phyloP scores from a whole-genome alignment of 2,113 vertebrate species.

The Hoplias malabaricus region DNA sequence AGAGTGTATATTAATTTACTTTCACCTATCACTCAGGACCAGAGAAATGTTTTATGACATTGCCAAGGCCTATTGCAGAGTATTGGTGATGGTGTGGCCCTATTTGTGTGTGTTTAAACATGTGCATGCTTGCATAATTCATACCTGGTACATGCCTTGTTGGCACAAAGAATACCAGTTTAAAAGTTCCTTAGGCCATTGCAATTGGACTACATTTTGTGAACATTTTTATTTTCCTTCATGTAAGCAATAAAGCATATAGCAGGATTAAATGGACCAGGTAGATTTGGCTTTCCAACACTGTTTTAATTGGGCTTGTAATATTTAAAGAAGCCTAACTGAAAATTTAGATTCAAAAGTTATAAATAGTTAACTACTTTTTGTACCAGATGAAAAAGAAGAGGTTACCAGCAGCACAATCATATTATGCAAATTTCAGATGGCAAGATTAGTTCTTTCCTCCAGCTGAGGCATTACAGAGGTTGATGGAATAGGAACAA shows the following conservation, averaged over 20 bases:
- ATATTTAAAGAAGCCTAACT: too few species aligned
- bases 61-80: not conserved
- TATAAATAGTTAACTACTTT: too few species aligned
- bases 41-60: not conserved
- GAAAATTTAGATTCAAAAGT: too few species aligned
- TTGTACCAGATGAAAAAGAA: too few species aligned
- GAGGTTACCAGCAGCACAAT: too few species aligned
- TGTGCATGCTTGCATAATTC: not conserved
- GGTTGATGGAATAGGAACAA: conserved; percentile 11
- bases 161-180: not conserved
- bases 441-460: not conserved
- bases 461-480: not conserved
- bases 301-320: too few species aligned
- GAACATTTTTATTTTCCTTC: not conserved
- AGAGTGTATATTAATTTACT: not conserved
- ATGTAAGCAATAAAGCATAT: not conserved
- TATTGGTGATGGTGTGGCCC: not conserved
- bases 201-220: too few species aligned
- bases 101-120: not conserved
- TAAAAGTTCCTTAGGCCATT: not conserved
- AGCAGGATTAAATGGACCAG: not conserved
- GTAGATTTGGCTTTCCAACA: too few species aligned
- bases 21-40: not conserved
- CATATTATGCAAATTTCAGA: not conserved
- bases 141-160: not conserved